Base-by-base conservation (phyloP, 2,113 vertebrate species). In the Dolichallabes microphthalmus region DNA sequence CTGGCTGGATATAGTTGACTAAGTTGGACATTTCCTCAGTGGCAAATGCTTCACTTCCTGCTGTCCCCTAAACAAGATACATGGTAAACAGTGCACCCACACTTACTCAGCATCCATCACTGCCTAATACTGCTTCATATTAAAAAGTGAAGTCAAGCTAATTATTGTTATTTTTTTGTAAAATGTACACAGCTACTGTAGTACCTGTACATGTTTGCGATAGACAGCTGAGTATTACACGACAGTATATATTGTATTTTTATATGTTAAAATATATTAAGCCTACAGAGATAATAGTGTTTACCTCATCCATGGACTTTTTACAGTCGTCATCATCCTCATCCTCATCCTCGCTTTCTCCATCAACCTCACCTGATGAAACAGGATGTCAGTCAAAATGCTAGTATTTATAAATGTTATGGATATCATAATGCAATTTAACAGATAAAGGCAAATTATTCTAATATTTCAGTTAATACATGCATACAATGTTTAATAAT, bases 11-110 rank as follows among this genome's bases (percentile, higher is more conserved):
- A 91, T 99, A 99, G 92, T 96, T 98, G 87, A 99, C 98, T 90
- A 99, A 93, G 92, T 98, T 99, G 86, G 98, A 99, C 98, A 99
- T 99, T 92, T 99, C 98, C 86, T 99, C 98, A 0, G 98, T 99
- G 86, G 98, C 97, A 91, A 97, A 97, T 0, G 97, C 97, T 88
- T 99, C 98, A 1, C 97, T 97, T 84, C 97, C 97, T 60, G 97
- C 97, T 13, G 96, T 99, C 0, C 97, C 97, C 98, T 99, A 85
- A 10, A 90, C 13, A 78, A 2, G 53, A 66, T 78, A 79, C 88
- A 87, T 64, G 81, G 66, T 89, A 80, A 90, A 15, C 89, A 32
- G n/a, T 6, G 83, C 30, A 78, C 25, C 50, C 32, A 80, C 39
- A 60, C 19, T 25, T 25, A 13, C 45, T 45, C 7, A 45, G 2